Base-by-base conservation (phyloP, 1,140 invertebrate species). In the Antheraea pernyi region DNA sequence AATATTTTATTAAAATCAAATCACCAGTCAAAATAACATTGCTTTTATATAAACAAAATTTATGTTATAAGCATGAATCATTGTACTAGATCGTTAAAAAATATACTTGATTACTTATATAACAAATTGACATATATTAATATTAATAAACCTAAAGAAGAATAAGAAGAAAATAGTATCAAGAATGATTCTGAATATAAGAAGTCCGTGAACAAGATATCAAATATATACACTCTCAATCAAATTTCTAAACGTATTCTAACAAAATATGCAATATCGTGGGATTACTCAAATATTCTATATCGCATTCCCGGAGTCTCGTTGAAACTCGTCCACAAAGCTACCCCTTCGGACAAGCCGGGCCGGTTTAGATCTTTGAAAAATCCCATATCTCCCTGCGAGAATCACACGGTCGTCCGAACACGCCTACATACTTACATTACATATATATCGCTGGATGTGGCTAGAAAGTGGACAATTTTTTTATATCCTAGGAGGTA, bases 371-470 rank as follows among this genome's bases (percentile, higher is more conserved):
- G 86, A 84, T 86, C 80, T 88, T 78, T 81, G 79, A 81, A 80
- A 86, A 86, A 91, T 89, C 83, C 81, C 83, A 85, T 85, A 88
- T 89, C 83, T 80, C 86, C 85, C 85, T 86, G 78, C 81, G 78
- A 85, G 82, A 89, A 91, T 91, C 88, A 91, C 76, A 88, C 85
- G 88, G 80, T 85, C 86, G 80, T 82, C 84, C 82, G 85, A 82
- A 81, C 86, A 75, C 81, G 82, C 78, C 78, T 84, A 83, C 76
- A 77, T 85, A 77, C 71, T 68, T 77, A 80, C 67, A 63, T 39
- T 46, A 19, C 3, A 19, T 46, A 58, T 39, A 68, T 48, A 19
- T 39, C n/a, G 19, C 75, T 84, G 67, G 81, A 82, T 71, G 63
- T 39, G 76, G 60, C 59, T 59, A 53, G 46, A 53, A 53, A 53